Evolutionary conservation across 2,888 invertebrate species (phyloP).

Genomic region (Cheilosia scutellata): DNA sequence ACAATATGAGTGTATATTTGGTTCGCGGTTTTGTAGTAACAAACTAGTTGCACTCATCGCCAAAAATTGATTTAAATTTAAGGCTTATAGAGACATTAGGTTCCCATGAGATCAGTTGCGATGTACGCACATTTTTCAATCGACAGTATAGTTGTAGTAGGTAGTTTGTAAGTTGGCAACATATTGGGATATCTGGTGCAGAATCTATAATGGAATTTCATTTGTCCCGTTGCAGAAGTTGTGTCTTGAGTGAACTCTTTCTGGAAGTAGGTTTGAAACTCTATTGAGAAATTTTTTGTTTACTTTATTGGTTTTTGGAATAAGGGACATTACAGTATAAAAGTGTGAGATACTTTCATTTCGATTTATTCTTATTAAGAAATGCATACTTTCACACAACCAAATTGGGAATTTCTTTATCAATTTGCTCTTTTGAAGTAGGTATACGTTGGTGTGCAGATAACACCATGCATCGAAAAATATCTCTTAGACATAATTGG

Average conservation of each 20-base stretch:
- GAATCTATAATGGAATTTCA: slow-evolving; percentile 45
- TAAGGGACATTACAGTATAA: neutral
- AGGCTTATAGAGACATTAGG: slow-evolving; percentile 65
- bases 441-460: too few species aligned
- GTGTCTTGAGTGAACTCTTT: neutral
- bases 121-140: slow-evolving; percentile 8
- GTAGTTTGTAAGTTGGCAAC: slow-evolving; percentile 2
- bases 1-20: neutral
- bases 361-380: neutral
- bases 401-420: neutral
- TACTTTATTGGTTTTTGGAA: neutral
- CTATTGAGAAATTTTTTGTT: neutral
- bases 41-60: slow-evolving; percentile 55
- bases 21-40: neutral
- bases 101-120: slow-evolving; percentile 64
- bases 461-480: too few species aligned
- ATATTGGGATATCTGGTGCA: slow-evolving; percentile 45
- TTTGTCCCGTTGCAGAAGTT: neutral
- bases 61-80: slow-evolving; percentile 65
- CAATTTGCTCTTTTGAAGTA: too few species aligned
- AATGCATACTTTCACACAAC: too few species aligned
- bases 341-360: neutral
- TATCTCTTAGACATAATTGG: too few species aligned
- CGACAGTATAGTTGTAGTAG: neutral
- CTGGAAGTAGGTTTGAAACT: neutral